Evolutionary conservation across 1,140 invertebrate species (phyloP), one percentile per base, ranked within the genome.

Genomic region (Papilio polyxenes): DNA sequence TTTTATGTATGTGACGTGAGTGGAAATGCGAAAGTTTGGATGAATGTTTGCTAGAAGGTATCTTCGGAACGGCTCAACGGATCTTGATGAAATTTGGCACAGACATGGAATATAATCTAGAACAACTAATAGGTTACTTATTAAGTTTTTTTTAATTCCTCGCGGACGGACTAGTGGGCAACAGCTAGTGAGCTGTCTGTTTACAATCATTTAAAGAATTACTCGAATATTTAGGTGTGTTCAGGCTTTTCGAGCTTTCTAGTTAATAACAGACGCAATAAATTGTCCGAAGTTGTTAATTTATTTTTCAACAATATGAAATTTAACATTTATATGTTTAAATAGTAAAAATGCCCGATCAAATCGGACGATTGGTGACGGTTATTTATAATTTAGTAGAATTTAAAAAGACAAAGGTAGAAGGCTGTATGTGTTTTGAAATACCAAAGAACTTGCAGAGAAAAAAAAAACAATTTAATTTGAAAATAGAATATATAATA

Each of bases 341-440:
- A 82, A 85, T 91, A 92, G 90, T 75, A 76, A 78, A 89, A 90
- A 90, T 91, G 87, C 91, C 88, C 91, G 92, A 93, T 93, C 0
- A 89, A 90, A 93, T 93, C 91, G 92, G 91, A 87, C 88, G 9
- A 81, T 40, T 75, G 81, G 82, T 79, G 80, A 82, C 76, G 80
- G 65, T 80, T 85, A 80, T 82, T 20, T 81, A 79, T 77, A 48
- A 75, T 78, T 83, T 84, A 75, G 81, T 81, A 82, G 79, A 77
- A 77, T 37, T 40, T 48, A 37, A 80, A 72, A 31, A 7, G 37
- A 31, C 8, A 37, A 15, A 69, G 10, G 76, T 78, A 56, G n/a
- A n/a, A n/a, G 53, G 3, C 8, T 49, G 51, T 53, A 53, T 31
- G 2, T 11, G 13, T 7, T 75, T 40, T 48, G 8, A 13, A 11